These are phyloP conservation scores for Rugalucina vietnamica DNA, from an alignment of 2,888 invertebrate genomes.

Conservation along the genomic window DNA sequence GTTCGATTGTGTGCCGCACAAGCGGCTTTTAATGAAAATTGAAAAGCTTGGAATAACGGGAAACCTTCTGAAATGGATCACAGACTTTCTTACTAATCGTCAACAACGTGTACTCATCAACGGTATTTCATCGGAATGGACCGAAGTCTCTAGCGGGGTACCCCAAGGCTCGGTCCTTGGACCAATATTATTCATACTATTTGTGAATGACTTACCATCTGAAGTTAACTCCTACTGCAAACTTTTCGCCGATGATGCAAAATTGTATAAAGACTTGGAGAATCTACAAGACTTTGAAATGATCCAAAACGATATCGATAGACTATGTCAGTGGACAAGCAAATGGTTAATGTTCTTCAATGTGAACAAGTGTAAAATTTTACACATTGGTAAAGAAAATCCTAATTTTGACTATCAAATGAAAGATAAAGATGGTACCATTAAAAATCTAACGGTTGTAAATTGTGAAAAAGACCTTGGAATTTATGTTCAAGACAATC, in stretches of 20 bases:
- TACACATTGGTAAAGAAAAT: neutral
- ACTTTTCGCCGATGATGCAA: neutral
- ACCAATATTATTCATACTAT: neutral
- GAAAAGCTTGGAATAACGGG: neutral
- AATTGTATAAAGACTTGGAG: neutral
- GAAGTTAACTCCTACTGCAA: neutral
- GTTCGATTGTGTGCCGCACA: neutral
- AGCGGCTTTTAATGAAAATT: neutral
- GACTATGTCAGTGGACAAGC: neutral
- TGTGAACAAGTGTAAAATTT: neutral
- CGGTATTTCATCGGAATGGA: neutral
- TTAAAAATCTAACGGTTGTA: neutral
- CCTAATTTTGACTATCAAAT: neutral
- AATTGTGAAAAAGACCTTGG: neutral
- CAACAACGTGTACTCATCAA: neutral
- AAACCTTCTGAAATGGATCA: neutral
- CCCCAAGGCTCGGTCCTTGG: neutral
- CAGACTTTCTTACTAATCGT: neutral
- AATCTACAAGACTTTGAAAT: neutral
- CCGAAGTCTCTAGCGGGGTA: no score
- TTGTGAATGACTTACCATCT: neutral
- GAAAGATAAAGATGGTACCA: neutral
- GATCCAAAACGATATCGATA: neutral
- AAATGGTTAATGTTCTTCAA: neutral
- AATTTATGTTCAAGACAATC: no score